Evolutionary conservation across 1,140 invertebrate genomes (phyloP).

Genomic region (Wiebesia pumilae): DNA sequence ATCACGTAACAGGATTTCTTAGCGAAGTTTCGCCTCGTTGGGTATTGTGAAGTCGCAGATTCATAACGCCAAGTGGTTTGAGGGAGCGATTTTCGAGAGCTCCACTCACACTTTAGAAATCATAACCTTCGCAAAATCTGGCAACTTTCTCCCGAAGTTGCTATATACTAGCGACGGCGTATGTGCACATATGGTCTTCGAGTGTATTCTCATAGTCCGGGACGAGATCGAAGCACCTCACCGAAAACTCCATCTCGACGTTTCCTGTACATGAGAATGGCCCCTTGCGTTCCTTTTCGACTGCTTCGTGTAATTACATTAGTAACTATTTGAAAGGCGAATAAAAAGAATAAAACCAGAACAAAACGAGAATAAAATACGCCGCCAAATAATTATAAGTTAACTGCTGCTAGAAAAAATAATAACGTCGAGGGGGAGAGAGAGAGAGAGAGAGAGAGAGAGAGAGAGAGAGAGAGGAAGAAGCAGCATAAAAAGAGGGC

Average conservation of each 20-base stretch:
- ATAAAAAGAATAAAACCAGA: constrained; percentile 1
- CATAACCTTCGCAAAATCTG: constrained; percentile 37
- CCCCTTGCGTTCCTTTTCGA: not conserved
- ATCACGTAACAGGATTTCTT: too few species aligned
- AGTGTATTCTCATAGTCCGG: not conserved
- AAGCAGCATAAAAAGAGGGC: constrained; percentile 29
- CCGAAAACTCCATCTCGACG: not conserved
- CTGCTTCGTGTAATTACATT: constrained; percentile 19
- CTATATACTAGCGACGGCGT: not conserved
- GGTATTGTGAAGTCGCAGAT: not conserved
- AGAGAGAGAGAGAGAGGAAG: not conserved
- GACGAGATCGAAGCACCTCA: not conserved
- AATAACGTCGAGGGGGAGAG: not conserved
- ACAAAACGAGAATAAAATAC: too few species aligned
- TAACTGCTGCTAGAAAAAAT: constrained; percentile 9
- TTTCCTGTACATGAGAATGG: not conserved
- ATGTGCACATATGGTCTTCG: constrained; percentile 1
- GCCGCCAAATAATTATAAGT: constrained; percentile 6
- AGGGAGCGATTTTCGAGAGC: constrained; percentile 29
- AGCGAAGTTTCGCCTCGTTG: too few species aligned
- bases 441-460: not conserved
- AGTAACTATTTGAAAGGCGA: not conserved
- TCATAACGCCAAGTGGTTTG: not conserved
- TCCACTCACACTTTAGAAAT: constrained; percentile 56
- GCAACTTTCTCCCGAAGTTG: constrained; percentile 36